Percentiles rank a stretch among this genome's conserved stretches.
Conservation (phyloP, 92 coral and sea anemone species). For the Isaurus tuberculatus region DNA sequence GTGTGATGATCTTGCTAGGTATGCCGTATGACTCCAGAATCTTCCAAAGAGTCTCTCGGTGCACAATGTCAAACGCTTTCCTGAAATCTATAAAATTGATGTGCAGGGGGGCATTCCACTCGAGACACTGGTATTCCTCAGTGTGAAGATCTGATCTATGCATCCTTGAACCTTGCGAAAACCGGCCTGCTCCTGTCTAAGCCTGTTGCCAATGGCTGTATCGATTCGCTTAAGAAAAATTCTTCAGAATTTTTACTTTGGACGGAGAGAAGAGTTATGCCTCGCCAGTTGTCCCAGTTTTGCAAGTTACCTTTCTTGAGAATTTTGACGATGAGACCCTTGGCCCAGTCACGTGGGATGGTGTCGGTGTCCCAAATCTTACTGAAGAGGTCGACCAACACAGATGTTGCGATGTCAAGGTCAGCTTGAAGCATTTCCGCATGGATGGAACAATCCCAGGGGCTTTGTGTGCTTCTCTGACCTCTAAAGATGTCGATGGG, state of each 20-base stretch:
- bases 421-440: conserved; percentile 44
- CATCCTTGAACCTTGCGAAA: conserved; percentile 25
- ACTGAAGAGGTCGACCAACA: background rate
- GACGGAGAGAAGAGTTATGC: conserved; percentile 25
- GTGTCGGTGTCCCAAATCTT: background rate
- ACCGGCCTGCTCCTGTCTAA: conserved; percentile 32
- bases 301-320: background rate
- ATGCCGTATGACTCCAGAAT: background rate
- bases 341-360: conserved; percentile 13
- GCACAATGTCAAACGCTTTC: conserved; percentile 9
- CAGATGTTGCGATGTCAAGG: background rate
- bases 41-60: background rate
- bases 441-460: conserved; percentile 13
- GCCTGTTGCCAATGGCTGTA: background rate
- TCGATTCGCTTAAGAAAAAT: background rate
- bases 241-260: background rate
- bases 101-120: conserved; percentile 24
- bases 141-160: conserved; percentile 40
- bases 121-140: conserved; percentile 39
- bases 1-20: conserved; percentile 19
- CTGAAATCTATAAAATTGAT: conserved; percentile 47
- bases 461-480: conserved; percentile 26
- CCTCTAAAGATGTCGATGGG: background rate
- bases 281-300: conserved; percentile 47
- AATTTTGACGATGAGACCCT: background rate